Conservation (phyloP, 1,140 invertebrate genomes). For the Hydropsyche tenuis region DNA sequence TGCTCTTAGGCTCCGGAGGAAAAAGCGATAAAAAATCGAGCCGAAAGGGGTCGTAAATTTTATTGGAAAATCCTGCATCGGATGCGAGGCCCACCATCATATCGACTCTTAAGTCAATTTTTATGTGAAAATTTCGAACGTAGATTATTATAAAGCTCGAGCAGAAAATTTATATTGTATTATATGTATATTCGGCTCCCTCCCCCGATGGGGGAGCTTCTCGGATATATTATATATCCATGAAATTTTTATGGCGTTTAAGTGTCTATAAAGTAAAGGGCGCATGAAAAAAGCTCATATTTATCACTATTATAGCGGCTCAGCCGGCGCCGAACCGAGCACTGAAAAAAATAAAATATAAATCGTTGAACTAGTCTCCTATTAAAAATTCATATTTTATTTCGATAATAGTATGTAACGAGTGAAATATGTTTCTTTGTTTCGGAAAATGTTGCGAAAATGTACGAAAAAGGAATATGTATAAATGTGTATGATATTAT, state of each 20-base stretch:
- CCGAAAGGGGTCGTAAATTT: conserved; percentile 36
- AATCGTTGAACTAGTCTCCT: not conserved
- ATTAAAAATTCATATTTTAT: too few species aligned
- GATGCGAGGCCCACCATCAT: conserved; percentile 37
- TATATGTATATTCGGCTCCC: too few species aligned
- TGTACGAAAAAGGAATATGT: too few species aligned
- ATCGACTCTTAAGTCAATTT: conserved; percentile 44
- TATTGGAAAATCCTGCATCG: conserved; percentile 34
- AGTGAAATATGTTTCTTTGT: too few species aligned
- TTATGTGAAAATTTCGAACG: conserved; percentile 46
- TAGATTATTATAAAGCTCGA: conserved; percentile 42
- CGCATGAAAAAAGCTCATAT: conserved; percentile 46
- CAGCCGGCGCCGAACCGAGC: not conserved
- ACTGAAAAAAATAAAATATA: not conserved
- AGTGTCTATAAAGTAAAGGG: conserved; percentile 42
- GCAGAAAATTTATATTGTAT: too few species aligned
- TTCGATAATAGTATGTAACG: too few species aligned
- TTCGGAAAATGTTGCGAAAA: too few species aligned
- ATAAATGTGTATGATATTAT: too few species aligned
- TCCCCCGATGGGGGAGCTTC: not conserved
- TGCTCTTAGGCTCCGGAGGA: too few species aligned
- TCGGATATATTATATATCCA: conserved; percentile 35
- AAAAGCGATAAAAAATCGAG: too few species aligned
- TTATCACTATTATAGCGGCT: conserved; percentile 46
- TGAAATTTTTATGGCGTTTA: conserved; percentile 48